Conservation (phyloP, 2,797 vertebrate genomes). For the Alectoris magna region DNA sequence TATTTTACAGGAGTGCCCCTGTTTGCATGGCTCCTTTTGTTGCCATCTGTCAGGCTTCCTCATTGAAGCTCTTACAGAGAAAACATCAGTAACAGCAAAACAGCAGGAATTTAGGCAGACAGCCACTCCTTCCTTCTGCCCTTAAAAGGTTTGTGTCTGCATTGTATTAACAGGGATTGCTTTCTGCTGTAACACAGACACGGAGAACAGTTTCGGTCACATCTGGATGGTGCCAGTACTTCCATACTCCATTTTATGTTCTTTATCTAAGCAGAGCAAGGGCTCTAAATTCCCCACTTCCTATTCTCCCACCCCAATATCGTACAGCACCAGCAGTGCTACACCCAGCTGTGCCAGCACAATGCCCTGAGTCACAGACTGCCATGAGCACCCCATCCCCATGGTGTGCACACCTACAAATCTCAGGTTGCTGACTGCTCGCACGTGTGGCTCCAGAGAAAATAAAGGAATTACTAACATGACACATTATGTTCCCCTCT, state of each 20-base stretch:
- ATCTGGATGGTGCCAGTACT: not conserved
- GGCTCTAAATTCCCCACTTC: not conserved
- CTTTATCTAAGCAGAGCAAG: not conserved
- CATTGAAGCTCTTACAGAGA: slow-evolving; percentile 7
- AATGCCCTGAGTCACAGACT: not conserved
- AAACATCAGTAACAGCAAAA: slow-evolving; percentile 54
- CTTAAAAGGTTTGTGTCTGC: slow-evolving; percentile 5
- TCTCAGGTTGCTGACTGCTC: not conserved
- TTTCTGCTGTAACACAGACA: slow-evolving; percentile 33
- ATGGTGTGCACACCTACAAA: accelerated
- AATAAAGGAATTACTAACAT: not conserved
- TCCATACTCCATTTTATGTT: not conserved
- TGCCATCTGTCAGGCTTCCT: slow-evolving; percentile 68
- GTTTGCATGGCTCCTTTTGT: slow-evolving; percentile 41
- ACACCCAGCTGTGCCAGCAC: not conserved
- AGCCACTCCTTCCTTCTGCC: slow-evolving; percentile 4
- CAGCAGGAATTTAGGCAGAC: slow-evolving; percentile 44
- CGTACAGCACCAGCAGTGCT: not conserved
- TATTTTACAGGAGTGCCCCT: slow-evolving; percentile 45
- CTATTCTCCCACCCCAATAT: not conserved
- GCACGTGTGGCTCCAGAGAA: not conserved
- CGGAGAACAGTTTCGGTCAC: not conserved
- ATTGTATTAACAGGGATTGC: not conserved
- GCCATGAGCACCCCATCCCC: not conserved
- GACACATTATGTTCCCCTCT: not conserved